phyloP scores from a whole-genome alignment of 37 sponge, comb jelly and placozoan species.

The Aplysina aerophoba region DNA sequence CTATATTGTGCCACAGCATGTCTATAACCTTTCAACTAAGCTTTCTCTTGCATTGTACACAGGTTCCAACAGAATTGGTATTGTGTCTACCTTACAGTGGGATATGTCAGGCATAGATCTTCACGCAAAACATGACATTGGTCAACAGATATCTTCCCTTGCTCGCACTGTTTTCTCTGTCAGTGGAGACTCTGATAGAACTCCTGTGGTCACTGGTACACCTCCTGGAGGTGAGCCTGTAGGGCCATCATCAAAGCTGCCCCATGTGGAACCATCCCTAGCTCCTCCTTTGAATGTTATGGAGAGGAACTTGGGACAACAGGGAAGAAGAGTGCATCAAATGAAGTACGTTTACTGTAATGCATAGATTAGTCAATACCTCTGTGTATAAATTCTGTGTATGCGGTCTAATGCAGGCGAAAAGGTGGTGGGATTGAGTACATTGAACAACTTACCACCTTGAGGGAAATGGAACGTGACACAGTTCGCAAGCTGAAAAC shows the following conservation, averaged over 20 bases:
- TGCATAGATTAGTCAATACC: no score
- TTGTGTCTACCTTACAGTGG: conserved; percentile 21
- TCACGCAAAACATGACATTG: conserved; percentile 72
- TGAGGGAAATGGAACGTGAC: conserved; percentile 13
- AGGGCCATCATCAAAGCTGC: not conserved
- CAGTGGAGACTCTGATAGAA: conserved; percentile 49
- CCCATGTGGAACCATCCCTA: not conserved
- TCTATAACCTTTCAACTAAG: no score
- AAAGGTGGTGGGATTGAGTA: conserved; percentile 9
- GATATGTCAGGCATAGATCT: conserved; percentile 69
- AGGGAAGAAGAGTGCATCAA: not conserved
- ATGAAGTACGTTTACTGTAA: not conserved
- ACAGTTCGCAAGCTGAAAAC: not conserved
- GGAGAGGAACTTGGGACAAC: not conserved
- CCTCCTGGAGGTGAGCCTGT: not conserved
- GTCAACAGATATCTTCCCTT: conserved; percentile 66
- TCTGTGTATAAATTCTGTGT: no score
- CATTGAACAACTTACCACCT: not conserved
- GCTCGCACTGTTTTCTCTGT: conserved; percentile 69
- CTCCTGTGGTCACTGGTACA: not conserved
- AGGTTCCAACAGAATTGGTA: conserved; percentile 7
- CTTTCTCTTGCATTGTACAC: no score
- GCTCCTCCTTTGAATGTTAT: not conserved
- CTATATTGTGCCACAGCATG: no score
- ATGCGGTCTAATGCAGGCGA: not conserved